Evolutionary conservation across 2,113 vertebrate genomes (phyloP).

Genomic region (Cairina moschata): DNA sequence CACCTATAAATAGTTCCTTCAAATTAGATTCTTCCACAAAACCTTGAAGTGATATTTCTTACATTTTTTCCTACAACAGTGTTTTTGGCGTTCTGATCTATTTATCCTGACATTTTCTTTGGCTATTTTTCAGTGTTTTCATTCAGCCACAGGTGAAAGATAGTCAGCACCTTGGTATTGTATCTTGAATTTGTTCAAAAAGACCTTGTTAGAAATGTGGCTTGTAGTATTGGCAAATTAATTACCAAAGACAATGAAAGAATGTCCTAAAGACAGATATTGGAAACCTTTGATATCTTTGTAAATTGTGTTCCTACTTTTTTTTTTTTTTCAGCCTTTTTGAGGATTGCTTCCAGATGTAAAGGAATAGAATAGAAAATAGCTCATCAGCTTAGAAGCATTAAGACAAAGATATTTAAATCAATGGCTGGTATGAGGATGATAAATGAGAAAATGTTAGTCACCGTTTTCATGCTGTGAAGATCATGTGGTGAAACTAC

Average conservation of each 20-base stretch:
- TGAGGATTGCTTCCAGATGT: background rate
- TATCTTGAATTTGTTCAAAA: background rate
- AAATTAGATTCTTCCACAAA: slow-evolving; percentile 12
- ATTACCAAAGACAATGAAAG: background rate
- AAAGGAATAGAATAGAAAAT: background rate
- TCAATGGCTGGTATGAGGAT: background rate
- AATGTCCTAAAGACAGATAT: background rate
- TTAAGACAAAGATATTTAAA: background rate
- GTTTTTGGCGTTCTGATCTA: background rate
- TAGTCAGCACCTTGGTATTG: background rate
- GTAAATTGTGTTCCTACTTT: background rate
- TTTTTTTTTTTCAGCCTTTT: background rate
- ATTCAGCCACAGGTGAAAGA: background rate
- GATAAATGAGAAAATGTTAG: background rate
- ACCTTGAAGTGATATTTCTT: background rate
- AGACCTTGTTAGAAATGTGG: background rate
- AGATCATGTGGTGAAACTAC: background rate
- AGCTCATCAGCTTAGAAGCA: background rate
- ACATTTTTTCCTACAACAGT: background rate
- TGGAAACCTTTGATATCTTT: background rate
- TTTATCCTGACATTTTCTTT: background rate
- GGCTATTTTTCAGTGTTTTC: background rate
- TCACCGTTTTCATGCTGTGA: background rate
- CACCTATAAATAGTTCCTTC: slow-evolving; percentile 51
- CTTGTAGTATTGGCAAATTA: background rate